These are phyloP conservation scores for Epinotia ramella DNA, from an alignment of 2,888 invertebrate species.

Conservation along the genomic window DNA sequence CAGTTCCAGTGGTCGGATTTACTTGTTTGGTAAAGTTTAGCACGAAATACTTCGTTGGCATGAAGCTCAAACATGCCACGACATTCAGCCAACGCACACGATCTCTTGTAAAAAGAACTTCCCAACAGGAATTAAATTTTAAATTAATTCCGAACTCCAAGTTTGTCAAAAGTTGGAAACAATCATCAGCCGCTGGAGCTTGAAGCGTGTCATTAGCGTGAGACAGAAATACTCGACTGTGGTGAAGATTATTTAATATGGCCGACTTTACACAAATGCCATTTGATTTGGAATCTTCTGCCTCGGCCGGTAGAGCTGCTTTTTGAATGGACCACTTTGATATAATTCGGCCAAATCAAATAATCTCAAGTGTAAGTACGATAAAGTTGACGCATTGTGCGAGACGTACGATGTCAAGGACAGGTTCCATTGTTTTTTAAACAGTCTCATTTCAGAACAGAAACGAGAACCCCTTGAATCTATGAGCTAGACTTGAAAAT, in stretches of 20 bases:
- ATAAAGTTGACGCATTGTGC: background rate
- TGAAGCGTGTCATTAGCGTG: conserved; percentile 30
- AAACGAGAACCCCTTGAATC: no score
- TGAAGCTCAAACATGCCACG: background rate
- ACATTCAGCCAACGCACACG: background rate
- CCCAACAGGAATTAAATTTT: conserved; percentile 8
- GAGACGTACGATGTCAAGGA: background rate
- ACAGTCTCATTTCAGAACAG: background rate
- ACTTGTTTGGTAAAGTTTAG: no score
- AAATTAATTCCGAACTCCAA: conserved; percentile 28
- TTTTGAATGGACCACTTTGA: no score
- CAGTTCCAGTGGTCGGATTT: no score
- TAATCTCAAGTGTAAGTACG: background rate
- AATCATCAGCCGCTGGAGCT: conserved; percentile 22
- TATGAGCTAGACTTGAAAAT: no score
- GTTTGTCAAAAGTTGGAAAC: conserved; percentile 26
- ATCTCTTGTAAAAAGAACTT: conserved; percentile 9
- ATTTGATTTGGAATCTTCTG: no score
- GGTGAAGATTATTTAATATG: background rate
- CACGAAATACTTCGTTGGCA: background rate
- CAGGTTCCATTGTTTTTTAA: background rate
- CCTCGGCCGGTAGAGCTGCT: no score
- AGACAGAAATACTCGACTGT: conserved; percentile 3
- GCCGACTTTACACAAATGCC: no score
- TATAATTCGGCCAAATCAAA: no score